Percentiles rank a stretch among this genome's conserved stretches.
These are phyloP conservation scores for Agrotis exclamationis DNA, from an alignment of 2,888 invertebrate species.

Conservation along the genomic window DNA sequence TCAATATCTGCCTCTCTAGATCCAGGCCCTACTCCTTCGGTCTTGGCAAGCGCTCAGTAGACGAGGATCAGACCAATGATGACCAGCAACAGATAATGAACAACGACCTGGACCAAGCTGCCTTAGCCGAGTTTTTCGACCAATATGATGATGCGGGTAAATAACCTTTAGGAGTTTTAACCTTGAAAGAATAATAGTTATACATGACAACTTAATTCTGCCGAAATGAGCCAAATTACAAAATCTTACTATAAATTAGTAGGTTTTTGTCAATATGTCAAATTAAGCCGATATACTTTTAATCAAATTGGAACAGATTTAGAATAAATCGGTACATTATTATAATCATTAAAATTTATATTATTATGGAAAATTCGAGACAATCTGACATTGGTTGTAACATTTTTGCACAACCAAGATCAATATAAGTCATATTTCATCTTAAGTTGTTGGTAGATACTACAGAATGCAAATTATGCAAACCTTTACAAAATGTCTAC, in stretches of 20 bases:
- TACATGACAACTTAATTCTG: background rate
- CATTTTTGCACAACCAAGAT: background rate
- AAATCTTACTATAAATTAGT: background rate
- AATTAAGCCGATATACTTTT: background rate
- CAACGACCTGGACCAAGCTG: slow-evolving; percentile 80
- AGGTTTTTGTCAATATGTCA: background rate
- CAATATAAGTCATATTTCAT: background rate
- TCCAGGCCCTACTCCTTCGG: slow-evolving; percentile 87
- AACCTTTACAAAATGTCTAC: background rate
- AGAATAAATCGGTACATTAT: background rate
- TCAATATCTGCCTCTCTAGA: slow-evolving; percentile 61
- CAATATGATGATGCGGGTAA: slow-evolving; percentile 84
- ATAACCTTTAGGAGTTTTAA: background rate
- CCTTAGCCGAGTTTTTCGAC: slow-evolving; percentile 82
- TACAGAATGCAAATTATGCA: slow-evolving; percentile 4
- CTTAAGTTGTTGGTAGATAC: background rate
- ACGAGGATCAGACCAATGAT: slow-evolving; percentile 81
- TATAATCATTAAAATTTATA: background rate
- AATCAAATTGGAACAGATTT: background rate
- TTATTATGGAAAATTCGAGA: background rate
- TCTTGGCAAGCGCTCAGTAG: slow-evolving; percentile 88
- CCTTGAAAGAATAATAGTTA: background rate
- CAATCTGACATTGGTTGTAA: background rate
- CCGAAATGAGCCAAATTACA: background rate
- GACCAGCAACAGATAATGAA: slow-evolving; percentile 64